phyloP scores from a whole-genome alignment of 2,113 vertebrate species.

The Pao palembangensis region DNA sequence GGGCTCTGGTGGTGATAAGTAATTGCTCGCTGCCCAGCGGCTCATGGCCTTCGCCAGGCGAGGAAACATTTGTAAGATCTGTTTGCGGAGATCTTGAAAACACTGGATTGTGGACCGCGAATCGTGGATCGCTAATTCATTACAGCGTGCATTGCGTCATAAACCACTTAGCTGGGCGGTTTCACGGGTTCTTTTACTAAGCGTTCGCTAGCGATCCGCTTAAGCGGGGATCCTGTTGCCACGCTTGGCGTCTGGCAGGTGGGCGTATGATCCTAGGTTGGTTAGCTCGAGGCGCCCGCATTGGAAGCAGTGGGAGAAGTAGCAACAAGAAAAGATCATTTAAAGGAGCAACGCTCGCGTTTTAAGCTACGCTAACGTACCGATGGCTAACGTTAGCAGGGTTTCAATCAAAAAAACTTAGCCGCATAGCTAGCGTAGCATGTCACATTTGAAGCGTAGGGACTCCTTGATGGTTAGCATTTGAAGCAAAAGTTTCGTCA shows the following conservation, averaged over 20 bases:
- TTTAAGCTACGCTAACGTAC: too few relatives aligned
- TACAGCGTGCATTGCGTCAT: slow-evolving; percentile 42
- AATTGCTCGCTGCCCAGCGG: slow-evolving; percentile 70
- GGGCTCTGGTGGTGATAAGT: slow-evolving; percentile 67
- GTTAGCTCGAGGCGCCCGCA: too few relatives aligned
- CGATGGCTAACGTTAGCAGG: too few relatives aligned
- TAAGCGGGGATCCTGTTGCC: too few relatives aligned
- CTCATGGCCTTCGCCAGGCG: slow-evolving; percentile 58
- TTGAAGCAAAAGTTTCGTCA: too few relatives aligned
- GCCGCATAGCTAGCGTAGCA: too few relatives aligned
- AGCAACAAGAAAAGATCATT: too few relatives aligned
- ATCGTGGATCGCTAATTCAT: slow-evolving; percentile 67
- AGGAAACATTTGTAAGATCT: slow-evolving; percentile 59
- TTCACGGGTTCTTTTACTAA: slow-evolving; percentile 39
- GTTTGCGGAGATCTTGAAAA: slow-evolving; percentile 70
- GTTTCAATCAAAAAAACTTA: too few relatives aligned
- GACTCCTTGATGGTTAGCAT: too few relatives aligned
- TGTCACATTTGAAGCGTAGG: too few relatives aligned
- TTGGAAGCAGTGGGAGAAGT: too few relatives aligned
- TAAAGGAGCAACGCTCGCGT: too few relatives aligned
- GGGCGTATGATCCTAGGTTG: background rate
- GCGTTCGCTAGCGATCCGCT: background rate
- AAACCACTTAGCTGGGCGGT: slow-evolving; percentile 45
- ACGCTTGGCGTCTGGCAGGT: background rate
- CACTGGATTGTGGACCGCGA: slow-evolving; percentile 50